Conservation (phyloP, 2,888 invertebrate genomes). For the Mechanitis messenoides region DNA sequence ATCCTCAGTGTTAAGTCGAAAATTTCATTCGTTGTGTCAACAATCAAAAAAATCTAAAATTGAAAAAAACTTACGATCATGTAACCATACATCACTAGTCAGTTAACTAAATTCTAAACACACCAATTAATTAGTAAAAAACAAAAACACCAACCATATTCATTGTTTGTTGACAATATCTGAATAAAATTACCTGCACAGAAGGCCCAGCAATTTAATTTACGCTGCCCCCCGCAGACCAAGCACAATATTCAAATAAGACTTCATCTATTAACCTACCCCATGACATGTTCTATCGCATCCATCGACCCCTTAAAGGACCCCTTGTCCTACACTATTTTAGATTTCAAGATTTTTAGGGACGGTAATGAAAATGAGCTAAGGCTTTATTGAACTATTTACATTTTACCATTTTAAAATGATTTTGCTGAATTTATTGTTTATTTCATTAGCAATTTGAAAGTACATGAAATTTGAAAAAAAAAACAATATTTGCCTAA, state of each 20-base stretch:
- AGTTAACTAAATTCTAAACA: too few relatives aligned
- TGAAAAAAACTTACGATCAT: too few relatives aligned
- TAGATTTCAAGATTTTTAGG: conserved; percentile 35
- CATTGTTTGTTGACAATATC: conserved; percentile 27
- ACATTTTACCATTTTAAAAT: too few relatives aligned
- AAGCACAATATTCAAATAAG: conserved; percentile 74
- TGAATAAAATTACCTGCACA: conserved; percentile 48
- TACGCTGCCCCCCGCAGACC: conserved; percentile 64
- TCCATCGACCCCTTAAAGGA: conserved; percentile 57
- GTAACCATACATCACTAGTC: too few relatives aligned
- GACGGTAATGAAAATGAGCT: conserved; percentile 31
- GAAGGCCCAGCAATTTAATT: conserved; percentile 64
- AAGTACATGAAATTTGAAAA: too few relatives aligned
- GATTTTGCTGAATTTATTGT: too few relatives aligned
- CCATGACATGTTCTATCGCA: conserved; percentile 67
- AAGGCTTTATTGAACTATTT: conserved; percentile 28
- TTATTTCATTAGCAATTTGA: too few relatives aligned
- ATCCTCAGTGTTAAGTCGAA: too few relatives aligned
- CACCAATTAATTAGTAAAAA: not conserved
- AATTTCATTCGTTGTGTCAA: too few relatives aligned
- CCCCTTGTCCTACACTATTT: conserved; percentile 32
- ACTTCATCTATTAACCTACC: conserved; percentile 71
- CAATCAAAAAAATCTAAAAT: too few relatives aligned
- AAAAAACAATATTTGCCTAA: too few relatives aligned
- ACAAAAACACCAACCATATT: conserved; percentile 7